phyloP scores from a whole-genome alignment of 1,140 invertebrate genomes.

The Drosophila jambulina region DNA sequence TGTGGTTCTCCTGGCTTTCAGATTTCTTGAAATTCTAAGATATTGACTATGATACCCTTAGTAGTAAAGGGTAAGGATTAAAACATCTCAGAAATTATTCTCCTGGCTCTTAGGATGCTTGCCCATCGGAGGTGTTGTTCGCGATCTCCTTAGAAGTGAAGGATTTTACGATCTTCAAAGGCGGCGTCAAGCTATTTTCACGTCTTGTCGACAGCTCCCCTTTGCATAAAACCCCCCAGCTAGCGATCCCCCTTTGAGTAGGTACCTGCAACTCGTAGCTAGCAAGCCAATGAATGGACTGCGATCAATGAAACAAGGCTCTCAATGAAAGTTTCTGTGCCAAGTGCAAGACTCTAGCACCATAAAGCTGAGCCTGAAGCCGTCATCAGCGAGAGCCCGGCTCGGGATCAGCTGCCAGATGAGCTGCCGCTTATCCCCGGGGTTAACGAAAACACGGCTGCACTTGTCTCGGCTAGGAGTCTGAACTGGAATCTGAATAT shows the following conservation, averaged over 20 bases:
- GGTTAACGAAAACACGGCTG: slow-evolving; percentile 45
- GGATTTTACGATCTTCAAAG: slow-evolving; percentile 38
- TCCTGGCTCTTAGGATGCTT: not conserved
- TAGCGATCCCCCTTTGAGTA: not conserved
- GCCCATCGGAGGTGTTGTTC: not conserved
- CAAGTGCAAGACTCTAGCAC: not conserved
- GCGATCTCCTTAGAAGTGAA: not conserved
- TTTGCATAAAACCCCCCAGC: not conserved
- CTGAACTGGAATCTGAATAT: not conserved
- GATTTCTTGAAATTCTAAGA: not conserved
- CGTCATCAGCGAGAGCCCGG: not conserved
- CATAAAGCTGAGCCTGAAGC: slow-evolving; percentile 4
- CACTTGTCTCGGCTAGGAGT: slow-evolving; percentile 25
- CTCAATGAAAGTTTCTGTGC: slow-evolving; percentile 43
- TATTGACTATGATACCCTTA: not conserved
- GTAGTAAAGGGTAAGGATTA: too few relatives aligned
- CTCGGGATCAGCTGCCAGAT: slow-evolving; percentile 20
- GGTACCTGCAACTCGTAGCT: slow-evolving; percentile 9
- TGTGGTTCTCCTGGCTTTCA: not conserved
- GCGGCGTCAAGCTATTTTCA: slow-evolving; percentile 62
- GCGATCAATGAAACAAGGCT: slow-evolving; percentile 29
- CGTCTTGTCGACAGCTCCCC: not conserved
- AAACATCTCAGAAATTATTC: too few relatives aligned
- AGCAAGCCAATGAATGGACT: slow-evolving; percentile 24
- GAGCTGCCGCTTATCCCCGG: slow-evolving; percentile 34